Evolutionary conservation across 2,797 vertebrate species (phyloP).

Genomic region (Prunella strophiata): DNA sequence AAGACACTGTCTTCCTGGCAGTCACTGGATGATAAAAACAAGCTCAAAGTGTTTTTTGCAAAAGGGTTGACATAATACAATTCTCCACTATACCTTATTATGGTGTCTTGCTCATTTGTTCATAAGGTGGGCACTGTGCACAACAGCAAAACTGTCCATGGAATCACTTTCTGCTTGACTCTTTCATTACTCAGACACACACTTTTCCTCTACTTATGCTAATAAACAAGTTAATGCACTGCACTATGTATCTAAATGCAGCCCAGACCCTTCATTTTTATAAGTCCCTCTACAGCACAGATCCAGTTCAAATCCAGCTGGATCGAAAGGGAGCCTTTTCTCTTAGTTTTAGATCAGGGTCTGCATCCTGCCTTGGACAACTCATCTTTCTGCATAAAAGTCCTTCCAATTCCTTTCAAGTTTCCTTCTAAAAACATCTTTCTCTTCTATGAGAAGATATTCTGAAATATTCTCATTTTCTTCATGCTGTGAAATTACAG

Average conservation of each 20-base stretch:
- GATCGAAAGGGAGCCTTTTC: not conserved
- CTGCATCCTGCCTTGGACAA: not conserved
- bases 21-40: not conserved
- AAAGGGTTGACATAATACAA: not conserved
- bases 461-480: conserved; percentile 43
- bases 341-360: not conserved
- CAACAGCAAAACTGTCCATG: not conserved
- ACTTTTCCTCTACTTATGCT: not conserved
- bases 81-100: not conserved
- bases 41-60: not conserved
- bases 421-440: not conserved
- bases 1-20: not conserved
- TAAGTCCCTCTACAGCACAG: not conserved
- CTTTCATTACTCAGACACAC: not conserved
- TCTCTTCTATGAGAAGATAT: not conserved
- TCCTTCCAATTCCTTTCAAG: not conserved
- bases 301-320: not conserved
- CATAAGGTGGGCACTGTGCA: not conserved
- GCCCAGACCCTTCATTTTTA: not conserved
- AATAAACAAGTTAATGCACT: not conserved
- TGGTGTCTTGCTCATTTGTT: not conserved
- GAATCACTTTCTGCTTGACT: not conserved
- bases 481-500: conserved; percentile 47
- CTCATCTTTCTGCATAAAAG: not conserved
- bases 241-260: not conserved